Evolutionary conservation across 2,113 vertebrate genomes (phyloP), one percentile per base, ranked within the genome.

Genomic region (Spermophilus dauricus): DNA sequence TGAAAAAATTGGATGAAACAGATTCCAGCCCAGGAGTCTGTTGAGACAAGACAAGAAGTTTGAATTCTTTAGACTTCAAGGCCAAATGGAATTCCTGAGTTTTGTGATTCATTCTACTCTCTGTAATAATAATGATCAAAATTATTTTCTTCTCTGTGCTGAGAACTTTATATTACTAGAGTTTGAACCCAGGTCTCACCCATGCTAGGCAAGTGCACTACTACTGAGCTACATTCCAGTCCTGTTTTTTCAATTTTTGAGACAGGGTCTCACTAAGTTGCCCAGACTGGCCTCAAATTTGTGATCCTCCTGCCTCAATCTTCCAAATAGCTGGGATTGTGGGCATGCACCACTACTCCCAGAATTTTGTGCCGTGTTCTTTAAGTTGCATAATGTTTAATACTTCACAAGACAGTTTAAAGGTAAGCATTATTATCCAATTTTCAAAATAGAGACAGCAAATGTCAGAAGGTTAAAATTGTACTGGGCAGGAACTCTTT

Each of bases 31-130:
- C 72, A 86, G 18, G 22, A 14, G 10, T 86, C 75, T n/a, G 8
- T 34, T 61, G 34, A 83, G 72, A 81, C 2, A 22, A 53, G 76
- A 13, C 75, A 28, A 34, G 4, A 20, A 53, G 22, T 56, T 90
- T 30, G 24, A 39, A 86, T 69, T 96, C n/a, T 84, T 86, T 45
- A 32, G 72, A 86, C 56, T 39, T 85, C 26, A 91, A 93, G 69
- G 4, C 14, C 48, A 78, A n/a, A 80, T 61, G 18, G 42, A 89
- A 88, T 73, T 45, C 9, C 7, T 42, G 63, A 80, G 4, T 86
- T 77, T 86, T 32, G 14, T 83, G 53, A 8, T 37, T 6, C 10
- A 75, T 81, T 24, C 37, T 61, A 32, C n/a, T 77, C 53, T 42
- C n/a, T 83, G 22, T 92, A 75, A 28, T 69, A 78, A 86, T 75